Percentiles rank a stretch among this genome's conserved stretches.
Conservation (phyloP, 2,113 vertebrate species). For the Gnathonemus longibarbis region DNA sequence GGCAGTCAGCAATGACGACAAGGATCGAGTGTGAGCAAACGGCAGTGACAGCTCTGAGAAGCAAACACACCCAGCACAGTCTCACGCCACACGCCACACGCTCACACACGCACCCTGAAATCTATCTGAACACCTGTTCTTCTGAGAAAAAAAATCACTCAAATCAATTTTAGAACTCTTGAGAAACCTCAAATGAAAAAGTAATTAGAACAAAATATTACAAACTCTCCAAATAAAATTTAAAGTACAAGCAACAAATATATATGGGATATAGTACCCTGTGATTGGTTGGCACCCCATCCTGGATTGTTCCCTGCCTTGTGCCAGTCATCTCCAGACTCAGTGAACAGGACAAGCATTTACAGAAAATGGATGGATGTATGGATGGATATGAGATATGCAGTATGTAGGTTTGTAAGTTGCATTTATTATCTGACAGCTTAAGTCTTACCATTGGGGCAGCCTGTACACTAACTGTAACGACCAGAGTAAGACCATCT, state of each 20-base stretch:
- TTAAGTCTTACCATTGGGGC: neutral
- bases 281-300: neutral
- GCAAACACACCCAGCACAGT: neutral
- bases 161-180: neutral
- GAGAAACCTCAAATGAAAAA: neutral
- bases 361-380: neutral
- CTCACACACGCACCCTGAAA: neutral
- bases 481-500: neutral
- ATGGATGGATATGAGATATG: neutral
- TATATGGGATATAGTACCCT: neutral
- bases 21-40: neutral
- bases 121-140: neutral
- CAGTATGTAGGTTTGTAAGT: neutral
- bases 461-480: neutral
- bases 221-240: neutral
- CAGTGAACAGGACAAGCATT: neutral
- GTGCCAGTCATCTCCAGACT: neutral
- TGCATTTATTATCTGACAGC: neutral
- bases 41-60: neutral
- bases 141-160: neutral
- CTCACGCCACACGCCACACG: neutral
- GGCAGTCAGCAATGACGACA: neutral
- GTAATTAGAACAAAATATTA: neutral
- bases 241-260: neutral
- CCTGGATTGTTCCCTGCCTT: neutral